Conservation (phyloP, 2,797 vertebrate species). For the Pseudotriccus pelzelni region DNA sequence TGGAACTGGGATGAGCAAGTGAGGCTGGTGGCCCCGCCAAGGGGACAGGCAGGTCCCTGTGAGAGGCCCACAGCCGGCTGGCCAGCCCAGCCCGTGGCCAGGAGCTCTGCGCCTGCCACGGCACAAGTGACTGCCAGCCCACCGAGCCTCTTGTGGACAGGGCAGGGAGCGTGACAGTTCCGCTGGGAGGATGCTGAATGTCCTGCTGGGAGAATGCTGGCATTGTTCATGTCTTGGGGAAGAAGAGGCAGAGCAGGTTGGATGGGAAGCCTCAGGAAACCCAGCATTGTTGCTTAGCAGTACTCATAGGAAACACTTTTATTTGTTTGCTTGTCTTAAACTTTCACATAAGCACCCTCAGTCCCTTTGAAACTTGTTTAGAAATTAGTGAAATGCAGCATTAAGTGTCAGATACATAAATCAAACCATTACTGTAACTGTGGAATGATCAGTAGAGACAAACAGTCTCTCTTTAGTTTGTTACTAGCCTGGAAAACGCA, state of each 20-base stretch:
- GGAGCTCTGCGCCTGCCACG: rapidly evolving
- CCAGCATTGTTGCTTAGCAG: neutral
- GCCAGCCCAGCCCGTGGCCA: neutral
- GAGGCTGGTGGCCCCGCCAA: rapidly evolving
- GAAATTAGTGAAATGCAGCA: slow-evolving; percentile 46
- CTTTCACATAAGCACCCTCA: neutral
- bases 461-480: slow-evolving; percentile 61
- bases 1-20: rapidly evolving
- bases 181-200: neutral
- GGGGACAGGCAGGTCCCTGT: neutral
- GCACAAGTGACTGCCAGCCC: neutral
- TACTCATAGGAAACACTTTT: neutral
- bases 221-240: rapidly evolving
- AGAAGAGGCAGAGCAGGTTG: neutral
- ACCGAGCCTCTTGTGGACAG: rapidly evolving
- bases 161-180: neutral
- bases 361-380: slow-evolving; percentile 37
- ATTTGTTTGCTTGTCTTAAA: slow-evolving; percentile 3
- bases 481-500: slow-evolving; percentile 70
- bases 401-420: slow-evolving; percentile 55
- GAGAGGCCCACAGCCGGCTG: neutral
- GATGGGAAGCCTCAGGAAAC: neutral
- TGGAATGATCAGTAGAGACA: slow-evolving; percentile 71
- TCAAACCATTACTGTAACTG: slow-evolving; percentile 70
- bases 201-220: neutral